Evolutionary conservation across 2,888 invertebrate species (phyloP), one percentile per base, ranked within the genome.

Genomic region (Tinea semifulvella): DNA sequence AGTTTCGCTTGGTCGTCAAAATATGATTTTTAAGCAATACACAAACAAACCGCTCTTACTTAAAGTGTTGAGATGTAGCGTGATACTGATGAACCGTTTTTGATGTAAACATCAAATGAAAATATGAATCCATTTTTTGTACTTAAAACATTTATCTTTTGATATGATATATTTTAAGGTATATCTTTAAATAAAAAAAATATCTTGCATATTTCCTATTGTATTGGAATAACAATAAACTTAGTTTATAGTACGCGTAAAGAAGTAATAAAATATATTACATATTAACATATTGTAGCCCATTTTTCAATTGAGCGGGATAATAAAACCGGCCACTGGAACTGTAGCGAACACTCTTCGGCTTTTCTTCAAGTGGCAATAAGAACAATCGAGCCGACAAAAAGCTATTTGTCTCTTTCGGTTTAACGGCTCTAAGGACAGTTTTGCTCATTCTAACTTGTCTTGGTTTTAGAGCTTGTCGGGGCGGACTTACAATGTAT

Each of bases 401-500:
- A 22, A 36, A 36, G 16, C 16, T 36, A 36, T 36, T 18, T 36
- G 36, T 18, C 36, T 36, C 36, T 36, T 18, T 36, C 36, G 16
- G 18, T 36, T 36, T 36, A 18, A 36, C 17, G 16, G 18, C 36
- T 36, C 4, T 16, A 36, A 18, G 18, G 36, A 36, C 36, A 36
- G 16, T 36, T n/a, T 36, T 16, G 36, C 36, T 36, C 36, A 36
- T 36, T 18, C 36, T 36, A 18, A 31, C 11, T 18, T 17, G 17
- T 14, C 36, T 36, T 10, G 36, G 36, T 36, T 36, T 36, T 36
- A 36, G 36, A 36, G 36, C 36, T 18, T 36, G 36, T 36, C 18
- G 36, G 36, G 18, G 18, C 10, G 22, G 40, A 22, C 40, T 22
- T 22, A 20, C 40, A 40, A 11, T 3, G 20, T 40, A 40, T 36